Evolutionary conservation across 2,888 invertebrate genomes (phyloP), one percentile per base, ranked within the genome.

Genomic region (Drosophila putrida): DNA sequence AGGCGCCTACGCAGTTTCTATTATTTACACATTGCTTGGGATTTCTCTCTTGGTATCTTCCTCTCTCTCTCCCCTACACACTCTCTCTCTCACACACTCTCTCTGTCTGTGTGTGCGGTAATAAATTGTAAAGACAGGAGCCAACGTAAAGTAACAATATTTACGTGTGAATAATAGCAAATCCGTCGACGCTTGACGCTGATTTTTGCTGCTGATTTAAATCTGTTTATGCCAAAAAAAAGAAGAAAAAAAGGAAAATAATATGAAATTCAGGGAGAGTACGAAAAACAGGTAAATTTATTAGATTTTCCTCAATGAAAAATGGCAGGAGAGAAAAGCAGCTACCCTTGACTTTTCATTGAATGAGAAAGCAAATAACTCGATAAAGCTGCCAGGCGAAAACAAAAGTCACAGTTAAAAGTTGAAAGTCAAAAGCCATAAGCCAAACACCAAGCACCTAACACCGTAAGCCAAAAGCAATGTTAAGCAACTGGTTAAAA

Each of bases 181-280:
- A 81, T 75, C 74, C 73, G 76, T 74, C 69, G 64, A 64, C 78
- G 58, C 62, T 53, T 53, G 68, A 58, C 72, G 64, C 61, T 68
- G 76, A 76, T 68, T 75, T 76, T 53, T 49, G 53, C 44, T 43
- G 73, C 60, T 70, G 86, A 82, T 78, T 85, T 84, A 82, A 82
- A 83, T 83, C 82, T 74, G 80, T 77, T 86, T 73, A 60, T 60
- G 63, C 50, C 41, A 20, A 46, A 11, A 35, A 38, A 43, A 50
- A 11, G 4, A 13, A 38, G 2, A 1, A 36, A 57, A 15, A 38
- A 25, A 38, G 31, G 20, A 15, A 36, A 60, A 46, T 47, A 27
- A 65, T 35, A 41, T 28, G 39, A 53, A 78, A 64, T 49, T 5
- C 20, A 15, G 47, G 33, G 11, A 43, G 43, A 43, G 43, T 2